Base-by-base conservation (phyloP, 1,140 invertebrate genomes). In the Melipona quadrifasciata region DNA sequence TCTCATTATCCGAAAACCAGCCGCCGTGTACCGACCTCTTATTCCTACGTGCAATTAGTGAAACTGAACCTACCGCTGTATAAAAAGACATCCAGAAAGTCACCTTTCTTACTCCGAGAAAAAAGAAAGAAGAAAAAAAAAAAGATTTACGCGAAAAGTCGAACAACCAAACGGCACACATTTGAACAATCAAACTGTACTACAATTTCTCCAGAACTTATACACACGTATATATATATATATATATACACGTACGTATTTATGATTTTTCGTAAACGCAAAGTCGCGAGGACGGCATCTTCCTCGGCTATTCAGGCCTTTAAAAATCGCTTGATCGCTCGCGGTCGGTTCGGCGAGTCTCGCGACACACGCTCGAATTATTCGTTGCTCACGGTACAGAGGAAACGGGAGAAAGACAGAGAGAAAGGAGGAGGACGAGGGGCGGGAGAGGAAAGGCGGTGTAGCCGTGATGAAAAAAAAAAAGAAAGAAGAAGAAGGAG, bases 351-450 rank as follows among this genome's bases (percentile, higher is more conserved):
- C 75, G 39, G 55, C 39, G 55, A 34, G 51, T 19, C 65, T 53
- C 75, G 39, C 39, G 65, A 71, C 75, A 58, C 74, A 51, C 75
- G 81, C 53, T 83, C 74, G 81, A 58, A 77, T 83, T 71, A 83
- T 78, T 78, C 61, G 61, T 55, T 39, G 71, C 55, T 47, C 47
- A n/a, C 31, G 58, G n/a, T n/a, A 16, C 51, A 55, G 2, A 12
- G 19, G 8, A n/a, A n/a, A 24, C 11, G 31, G 53, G 71, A 81
- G 61, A 74, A 27, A 76, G 67, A 53, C 64, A 27, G 14, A 76
- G 78, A 78, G 47, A 55, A 73, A 61, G 58, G 34, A 39, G 84
- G 74, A 68, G 68, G 64, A 70, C 58, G 72, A 80, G 71, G 16
- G 27, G 4, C 16, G 21, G 2, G 17, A 12, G n/a, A 14, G 8